Conservation (phyloP, 2,888 invertebrate species). For the Campoletis raptor region DNA sequence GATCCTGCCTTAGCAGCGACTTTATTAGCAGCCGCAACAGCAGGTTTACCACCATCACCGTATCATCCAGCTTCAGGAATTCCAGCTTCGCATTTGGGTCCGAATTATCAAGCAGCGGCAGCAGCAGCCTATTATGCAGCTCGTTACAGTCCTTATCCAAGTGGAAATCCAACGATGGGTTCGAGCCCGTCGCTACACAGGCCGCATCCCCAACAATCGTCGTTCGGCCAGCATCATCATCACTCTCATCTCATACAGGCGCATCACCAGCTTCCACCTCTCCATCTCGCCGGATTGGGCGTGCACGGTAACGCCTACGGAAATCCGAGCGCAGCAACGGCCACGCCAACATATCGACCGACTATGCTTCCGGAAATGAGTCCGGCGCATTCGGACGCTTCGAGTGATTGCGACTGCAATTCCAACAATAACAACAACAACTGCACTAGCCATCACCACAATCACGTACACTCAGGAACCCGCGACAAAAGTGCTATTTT, state of each 20-base stretch:
- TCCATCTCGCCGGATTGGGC: conserved; percentile 77
- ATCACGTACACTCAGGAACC: conserved; percentile 57
- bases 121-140: conserved; percentile 87
- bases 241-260: conserved; percentile 75
- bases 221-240: conserved; percentile 76
- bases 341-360: conserved; percentile 82
- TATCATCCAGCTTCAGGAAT: conserved; percentile 83
- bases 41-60: conserved; percentile 86
- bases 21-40: conserved; percentile 94
- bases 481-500: conserved; percentile 58
- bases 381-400: conserved; percentile 79
- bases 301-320: conserved; percentile 76
- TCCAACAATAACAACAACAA: conserved; percentile 55
- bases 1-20: conserved; percentile 98
- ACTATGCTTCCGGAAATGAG: conserved; percentile 84
- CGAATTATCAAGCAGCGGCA: conserved; percentile 84
- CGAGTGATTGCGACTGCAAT: conserved; percentile 80
- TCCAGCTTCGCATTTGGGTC: conserved; percentile 86
- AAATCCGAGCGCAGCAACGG: conserved; percentile 74
- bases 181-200: conserved; percentile 86
- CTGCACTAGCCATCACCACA: conserved; percentile 53
- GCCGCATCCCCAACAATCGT: conserved; percentile 85
- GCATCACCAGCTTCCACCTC: conserved; percentile 74
- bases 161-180: conserved; percentile 86
- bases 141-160: conserved; percentile 87